Evolutionary conservation across 2,888 invertebrate genomes (phyloP).

Genomic region (Catocala fraxini): DNA sequence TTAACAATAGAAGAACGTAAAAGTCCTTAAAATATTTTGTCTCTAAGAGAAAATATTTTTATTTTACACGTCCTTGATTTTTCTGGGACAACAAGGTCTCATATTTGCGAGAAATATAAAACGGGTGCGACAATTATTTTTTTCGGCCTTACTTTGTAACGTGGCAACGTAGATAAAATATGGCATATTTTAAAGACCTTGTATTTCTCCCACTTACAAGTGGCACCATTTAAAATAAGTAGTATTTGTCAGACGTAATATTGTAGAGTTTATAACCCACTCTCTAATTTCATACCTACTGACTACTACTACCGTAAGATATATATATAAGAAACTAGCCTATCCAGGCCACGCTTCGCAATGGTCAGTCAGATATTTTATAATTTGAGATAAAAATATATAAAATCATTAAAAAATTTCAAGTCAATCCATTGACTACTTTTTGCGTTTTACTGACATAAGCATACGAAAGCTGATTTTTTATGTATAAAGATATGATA

Average conservation of each 20-base stretch:
- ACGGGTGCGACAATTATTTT: conserved; percentile 12
- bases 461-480: no score
- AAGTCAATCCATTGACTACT: no score
- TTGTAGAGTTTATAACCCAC: neutral
- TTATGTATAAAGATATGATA: no score
- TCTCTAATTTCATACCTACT: no score
- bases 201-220: conserved; percentile 1
- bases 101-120: conserved; percentile 12
- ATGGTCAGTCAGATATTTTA: no score
- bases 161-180: conserved; percentile 5
- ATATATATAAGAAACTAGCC: no score
- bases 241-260: neutral
- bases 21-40: neutral
- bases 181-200: conserved; percentile 11
- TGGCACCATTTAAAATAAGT: neutral
- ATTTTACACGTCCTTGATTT: conserved; percentile 2
- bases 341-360: no score
- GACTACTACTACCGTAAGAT: no score
- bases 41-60: neutral
- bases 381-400: no score
- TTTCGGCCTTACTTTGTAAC: conserved; percentile 11
- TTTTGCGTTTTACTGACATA: no score
- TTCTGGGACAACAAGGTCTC: conserved; percentile 3
- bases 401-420: no score
- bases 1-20: neutral